Conservation (phyloP, 2,113 vertebrate genomes). For the Meriones unguiculatus region DNA sequence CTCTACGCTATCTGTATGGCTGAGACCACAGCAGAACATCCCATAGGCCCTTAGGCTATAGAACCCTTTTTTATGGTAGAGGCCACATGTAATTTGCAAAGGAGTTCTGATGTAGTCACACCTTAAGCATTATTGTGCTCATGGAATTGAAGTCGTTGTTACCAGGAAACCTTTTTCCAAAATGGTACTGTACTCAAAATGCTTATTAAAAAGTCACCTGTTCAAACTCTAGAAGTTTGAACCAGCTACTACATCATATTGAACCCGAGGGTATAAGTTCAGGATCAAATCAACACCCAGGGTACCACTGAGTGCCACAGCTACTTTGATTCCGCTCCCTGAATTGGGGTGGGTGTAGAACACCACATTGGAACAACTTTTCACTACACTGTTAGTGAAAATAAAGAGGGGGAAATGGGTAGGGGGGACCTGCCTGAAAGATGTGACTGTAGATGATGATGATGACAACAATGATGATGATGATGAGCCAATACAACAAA, state of each 20-base stretch:
- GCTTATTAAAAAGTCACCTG: background rate
- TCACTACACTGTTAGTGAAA: background rate
- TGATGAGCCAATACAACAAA: background rate
- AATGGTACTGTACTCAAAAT: background rate
- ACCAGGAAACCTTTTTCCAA: background rate
- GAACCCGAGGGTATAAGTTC: background rate
- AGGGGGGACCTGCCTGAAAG: background rate
- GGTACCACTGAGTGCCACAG: background rate
- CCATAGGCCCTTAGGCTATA: background rate
- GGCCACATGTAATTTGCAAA: background rate
- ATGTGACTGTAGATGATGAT: background rate
- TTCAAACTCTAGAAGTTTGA: background rate
- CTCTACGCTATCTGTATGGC: background rate
- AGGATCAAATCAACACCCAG: background rate
- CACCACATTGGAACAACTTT: background rate
- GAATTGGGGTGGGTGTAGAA: background rate
- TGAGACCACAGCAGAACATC: background rate
- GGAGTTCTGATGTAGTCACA: background rate
- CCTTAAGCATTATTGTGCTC: background rate
- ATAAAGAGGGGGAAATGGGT: no score
- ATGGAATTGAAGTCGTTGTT: background rate
- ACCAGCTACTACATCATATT: background rate
- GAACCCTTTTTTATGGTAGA: background rate
- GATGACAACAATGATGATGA: no score
- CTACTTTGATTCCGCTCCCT: background rate